Base-by-base conservation (phyloP, 30 jellyfish, hydroid and myxozoan species). In the Hydractinia symbiolongicarpus region DNA sequence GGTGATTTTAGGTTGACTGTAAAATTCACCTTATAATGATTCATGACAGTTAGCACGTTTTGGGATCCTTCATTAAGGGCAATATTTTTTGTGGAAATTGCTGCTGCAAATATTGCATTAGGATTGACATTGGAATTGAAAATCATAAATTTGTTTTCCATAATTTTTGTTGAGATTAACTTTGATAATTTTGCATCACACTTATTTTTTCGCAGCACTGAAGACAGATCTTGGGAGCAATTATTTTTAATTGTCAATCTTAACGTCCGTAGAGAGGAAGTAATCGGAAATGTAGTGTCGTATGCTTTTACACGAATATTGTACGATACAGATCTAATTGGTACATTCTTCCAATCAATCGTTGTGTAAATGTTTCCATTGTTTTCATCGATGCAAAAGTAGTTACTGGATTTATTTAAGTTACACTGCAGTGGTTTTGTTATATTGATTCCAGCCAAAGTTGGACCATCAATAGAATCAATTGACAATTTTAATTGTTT, bases 261-360 rank as follows among this genome's bases (percentile, higher is more conserved):
- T n/a, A 64, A 44, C 19, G 74, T 64, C 74, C 40, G 19, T 64
- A 6, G 1, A 64, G 74, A n/a, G 16, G 19, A 13, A n/a, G 19
- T 64, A 44, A 64, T 64, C 40, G 74, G 74, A 13, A n/a, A 64
- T 64, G 74, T n/a, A 44, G 9, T 44, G 40, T 64, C 74, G 40
- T n/a, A n/a, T 7, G 40, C 74, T 51, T n/a, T 64, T 6, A 64
- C 40, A 6, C 7, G 9, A 51, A 64, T 64, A 6, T 64, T 13
- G 40, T n/a, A 64, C 52, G 9, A n/a, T 64, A 64, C 74, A 6
- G 74, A 64, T 7, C 9, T 7, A 64, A 6, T 6, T 13, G 19
- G 74, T 1, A 64, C 19, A 6, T 44, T n/a, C 19, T 13, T 7
- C 19, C 19, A n/a, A 64, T 64, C 16, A 6, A 13, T 13, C 9